Evolutionary conservation across 2,797 vertebrate genomes (phyloP), one percentile per base, ranked within the genome.

Genomic region (Ctenopoma kingsleyae): DNA sequence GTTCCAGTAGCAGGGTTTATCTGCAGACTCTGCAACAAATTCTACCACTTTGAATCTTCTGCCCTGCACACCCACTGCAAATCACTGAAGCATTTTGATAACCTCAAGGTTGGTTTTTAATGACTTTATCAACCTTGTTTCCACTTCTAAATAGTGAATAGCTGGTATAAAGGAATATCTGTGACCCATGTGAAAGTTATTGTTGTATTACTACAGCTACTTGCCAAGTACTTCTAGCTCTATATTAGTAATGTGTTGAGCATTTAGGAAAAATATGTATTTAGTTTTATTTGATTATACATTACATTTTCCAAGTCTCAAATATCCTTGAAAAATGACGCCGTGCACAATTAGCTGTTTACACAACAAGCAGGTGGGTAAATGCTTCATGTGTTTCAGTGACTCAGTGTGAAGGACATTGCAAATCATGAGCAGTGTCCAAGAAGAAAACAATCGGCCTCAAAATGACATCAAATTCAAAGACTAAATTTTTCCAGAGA

Each of bases 1-100:
- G 96, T 97, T 76, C 98, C 98, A 0, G 97, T 96, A 35, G 95
- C 95, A 64, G 98, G 98, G 72, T 98, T 97, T 62, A 94, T 99
- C 85, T 99, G 98, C 89, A 95, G 94, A 71, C 88, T 99, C 84
- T 99, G 98, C 92, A 95, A 94, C 89, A 96, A 96, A 92, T 99
- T 99, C 93, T 99, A 96, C 90, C 95, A 96, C 67, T 96, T 95
- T 85, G 96, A 95, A 88, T 96, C 96, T 0, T 93, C 95, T 57
- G 94, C 94, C 15, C 94, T 95, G 56, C 95, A 96, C 75, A 89
- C 93, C 59, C 98, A 99, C 94, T 99, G 97, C 97, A 98, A 96
- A 87, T 96, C 97, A 78, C 84, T 93, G 84, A 91, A 93, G 90
- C 98, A 99, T 95, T 98, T 98, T 86, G 95, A 98, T 86, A 98